phyloP scores from a whole-genome alignment of 2,797 vertebrate genomes.

The Fundulus diaphanus region DNA sequence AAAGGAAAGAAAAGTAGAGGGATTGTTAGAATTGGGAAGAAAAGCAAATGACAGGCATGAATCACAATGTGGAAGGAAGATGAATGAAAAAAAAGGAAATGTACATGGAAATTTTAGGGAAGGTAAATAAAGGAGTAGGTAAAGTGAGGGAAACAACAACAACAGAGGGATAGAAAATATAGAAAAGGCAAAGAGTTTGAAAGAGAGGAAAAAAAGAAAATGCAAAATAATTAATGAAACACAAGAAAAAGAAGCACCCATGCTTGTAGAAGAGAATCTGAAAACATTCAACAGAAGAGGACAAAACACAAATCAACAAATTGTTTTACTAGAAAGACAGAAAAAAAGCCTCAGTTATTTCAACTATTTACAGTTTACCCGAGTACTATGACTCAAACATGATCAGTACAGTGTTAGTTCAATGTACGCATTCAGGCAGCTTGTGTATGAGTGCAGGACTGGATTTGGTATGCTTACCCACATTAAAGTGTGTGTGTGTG shows the following conservation, averaged over 20 bases:
- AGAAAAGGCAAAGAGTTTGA: background rate
- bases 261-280: background rate
- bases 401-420: conserved; percentile 24
- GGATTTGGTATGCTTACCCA: conserved; percentile 4
- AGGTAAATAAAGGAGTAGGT: background rate
- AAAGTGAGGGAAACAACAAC: conserved; percentile 9
- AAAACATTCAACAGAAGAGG: background rate
- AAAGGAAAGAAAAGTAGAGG: conserved; percentile 58
- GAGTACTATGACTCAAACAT: conserved; percentile 5
- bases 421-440: conserved; percentile 15
- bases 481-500: background rate
- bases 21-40: conserved; percentile 63
- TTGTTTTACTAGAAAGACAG: background rate
- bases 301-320: conserved; percentile 12
- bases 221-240: background rate
- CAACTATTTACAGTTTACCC: background rate
- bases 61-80: background rate
- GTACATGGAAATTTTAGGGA: too few relatives aligned
- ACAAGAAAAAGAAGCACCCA: conserved; percentile 7
- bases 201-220: background rate
- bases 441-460: conserved; percentile 1
- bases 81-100: background rate
- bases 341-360: background rate
- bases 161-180: background rate
- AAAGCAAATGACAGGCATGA: background rate